Evolutionary conservation across 2,888 invertebrate species (phyloP), one percentile per base, ranked within the genome.

Genomic region (Eupsilia transversa): DNA sequence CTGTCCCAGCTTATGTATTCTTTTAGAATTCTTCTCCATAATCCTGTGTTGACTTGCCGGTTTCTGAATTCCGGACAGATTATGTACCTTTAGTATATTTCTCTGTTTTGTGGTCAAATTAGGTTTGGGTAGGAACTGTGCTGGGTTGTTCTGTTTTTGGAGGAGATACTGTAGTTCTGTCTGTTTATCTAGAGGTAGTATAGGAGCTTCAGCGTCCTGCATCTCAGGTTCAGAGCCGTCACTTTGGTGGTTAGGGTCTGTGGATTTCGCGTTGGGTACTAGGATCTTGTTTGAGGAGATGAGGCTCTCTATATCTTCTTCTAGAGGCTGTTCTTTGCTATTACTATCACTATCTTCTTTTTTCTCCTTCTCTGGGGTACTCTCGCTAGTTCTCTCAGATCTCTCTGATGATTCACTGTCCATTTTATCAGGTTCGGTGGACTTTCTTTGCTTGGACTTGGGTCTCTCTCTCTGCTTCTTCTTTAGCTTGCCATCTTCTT

Each of bases 221-320:
- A 88, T 85, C 54, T 95, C 94, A 0, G 90, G 84, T 71, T 95
- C 96, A 0, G 95, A 94, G 0, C 92, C 91, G 35, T 95, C 95
- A 27, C 93, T 95, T 3, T 88, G 91, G 10, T 88, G 83, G 30
- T 88, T 91, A 0, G 87, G 83, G 49, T 93, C 92, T 1, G 83
- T 87, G 0, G 89, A 72, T 35, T 93, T 93, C 0, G 84, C 94
- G n/a, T 92, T 93, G 0, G 96, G 96, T 0, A 96, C 96, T 17
- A 93, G 85, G 49, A 96, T 96, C 87, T 96, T 96, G 79, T 96
- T 96, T 0, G 96, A 95, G 0, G 96, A 96, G 68, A 96, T 96
- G 3, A 96, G 92, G 70, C 95, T 96, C 83, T 96, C 96, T 2
- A 96, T 96, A 69, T 96, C 96, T 89, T 96, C 96, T 85, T 96